These are phyloP conservation scores for Alentia gelatinosa DNA, from an alignment of 2,888 invertebrate species.

Conservation along the genomic window DNA sequence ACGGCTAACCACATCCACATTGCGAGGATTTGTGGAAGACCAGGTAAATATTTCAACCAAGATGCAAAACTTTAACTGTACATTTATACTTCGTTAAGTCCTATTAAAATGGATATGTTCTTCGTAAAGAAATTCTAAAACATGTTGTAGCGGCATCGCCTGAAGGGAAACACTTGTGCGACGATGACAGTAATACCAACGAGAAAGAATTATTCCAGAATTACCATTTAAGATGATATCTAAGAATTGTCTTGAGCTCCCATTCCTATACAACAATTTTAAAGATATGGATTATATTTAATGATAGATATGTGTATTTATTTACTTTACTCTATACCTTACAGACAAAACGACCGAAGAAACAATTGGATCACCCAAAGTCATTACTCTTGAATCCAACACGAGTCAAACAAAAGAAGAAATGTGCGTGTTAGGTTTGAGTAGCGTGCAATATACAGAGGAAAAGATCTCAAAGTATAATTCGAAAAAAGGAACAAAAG, in stretches of 20 bases:
- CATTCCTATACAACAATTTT: too few species aligned
- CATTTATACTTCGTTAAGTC: too few species aligned
- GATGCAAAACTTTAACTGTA: too few species aligned
- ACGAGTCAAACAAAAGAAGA: slow-evolving; percentile 23
- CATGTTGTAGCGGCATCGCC: too few species aligned
- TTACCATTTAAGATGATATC: background rate
- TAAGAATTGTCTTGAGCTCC: background rate
- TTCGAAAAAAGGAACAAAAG: background rate
- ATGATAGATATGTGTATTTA: too few species aligned
- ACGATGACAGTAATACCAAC: background rate
- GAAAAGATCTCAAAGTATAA: background rate
- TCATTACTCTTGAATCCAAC: background rate
- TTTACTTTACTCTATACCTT: too few species aligned
- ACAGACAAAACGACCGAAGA: background rate
- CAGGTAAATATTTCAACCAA: background rate
- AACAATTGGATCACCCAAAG: background rate
- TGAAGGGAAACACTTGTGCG: too few species aligned
- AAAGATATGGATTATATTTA: too few species aligned
- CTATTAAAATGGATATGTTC: too few species aligned
- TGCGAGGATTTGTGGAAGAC: background rate
- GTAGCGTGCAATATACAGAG: background rate
- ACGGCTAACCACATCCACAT: background rate
- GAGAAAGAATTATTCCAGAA: background rate
- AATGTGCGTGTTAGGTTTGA: slow-evolving; percentile 8
- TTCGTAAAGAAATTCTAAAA: too few species aligned